phyloP scores from a whole-genome alignment of 2,113 vertebrate genomes.

The Probosciger aterrimus region DNA sequence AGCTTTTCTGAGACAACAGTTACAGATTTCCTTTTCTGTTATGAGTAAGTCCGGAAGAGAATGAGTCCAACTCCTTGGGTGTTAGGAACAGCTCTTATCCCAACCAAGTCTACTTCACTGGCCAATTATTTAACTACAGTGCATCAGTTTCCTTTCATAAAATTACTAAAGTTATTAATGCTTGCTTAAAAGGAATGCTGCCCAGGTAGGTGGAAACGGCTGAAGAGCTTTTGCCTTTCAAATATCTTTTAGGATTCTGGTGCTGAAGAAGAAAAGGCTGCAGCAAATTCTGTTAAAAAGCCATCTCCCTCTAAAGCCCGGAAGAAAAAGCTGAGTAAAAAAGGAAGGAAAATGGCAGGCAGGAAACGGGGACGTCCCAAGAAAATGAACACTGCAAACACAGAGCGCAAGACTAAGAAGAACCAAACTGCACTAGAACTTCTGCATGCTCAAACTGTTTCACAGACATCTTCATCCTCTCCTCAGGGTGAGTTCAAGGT shows the following conservation, averaged over 20 bases:
- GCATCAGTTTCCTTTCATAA: not conserved
- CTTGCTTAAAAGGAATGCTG: not conserved
- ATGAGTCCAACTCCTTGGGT: not conserved
- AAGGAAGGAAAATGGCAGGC: conserved; percentile 90
- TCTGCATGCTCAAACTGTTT: conserved; percentile 85
- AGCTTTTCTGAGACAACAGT: not conserved
- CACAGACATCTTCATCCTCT: conserved; percentile 84
- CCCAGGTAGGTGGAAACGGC: not conserved
- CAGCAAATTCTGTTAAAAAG: conserved; percentile 80
- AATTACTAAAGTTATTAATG: not conserved
- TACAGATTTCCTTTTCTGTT: not conserved
- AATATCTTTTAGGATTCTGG: conserved; percentile 80
- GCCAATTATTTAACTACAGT: not conserved
- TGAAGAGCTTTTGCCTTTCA: not conserved
- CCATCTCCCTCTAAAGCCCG: conserved; percentile 86
- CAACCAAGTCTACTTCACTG: not conserved
- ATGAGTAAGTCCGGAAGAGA: not conserved
- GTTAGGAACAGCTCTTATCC: not conserved
- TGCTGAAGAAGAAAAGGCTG: conserved; percentile 87
- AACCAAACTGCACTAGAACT: conserved; percentile 89
- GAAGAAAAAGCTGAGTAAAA: conserved; percentile 85
- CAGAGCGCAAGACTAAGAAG: conserved; percentile 90
- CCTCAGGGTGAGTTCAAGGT: conserved; percentile 84
- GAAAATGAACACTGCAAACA: conserved; percentile 79
- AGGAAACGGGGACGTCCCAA: conserved; percentile 95